Evolutionary conservation across 2,113 vertebrate genomes (phyloP).

Genomic region (Varanus salvator): DNA sequence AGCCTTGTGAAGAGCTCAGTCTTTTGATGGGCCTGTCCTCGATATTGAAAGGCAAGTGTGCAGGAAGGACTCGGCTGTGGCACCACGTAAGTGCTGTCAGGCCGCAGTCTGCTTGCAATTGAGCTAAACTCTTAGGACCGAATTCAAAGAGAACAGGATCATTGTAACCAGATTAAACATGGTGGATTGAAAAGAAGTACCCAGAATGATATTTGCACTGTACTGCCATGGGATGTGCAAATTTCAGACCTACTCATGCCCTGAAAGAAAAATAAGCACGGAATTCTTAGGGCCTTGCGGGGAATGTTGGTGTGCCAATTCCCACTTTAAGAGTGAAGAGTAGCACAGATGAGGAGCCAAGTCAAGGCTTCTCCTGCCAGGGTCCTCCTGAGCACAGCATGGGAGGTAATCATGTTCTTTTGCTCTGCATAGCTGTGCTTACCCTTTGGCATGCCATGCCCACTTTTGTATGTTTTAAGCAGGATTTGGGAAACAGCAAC

Average conservation of each 20-base stretch:
- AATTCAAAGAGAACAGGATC: conserved; percentile 46
- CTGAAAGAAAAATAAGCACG: neutral
- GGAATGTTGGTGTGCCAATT: neutral
- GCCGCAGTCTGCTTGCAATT: conserved; percentile 33
- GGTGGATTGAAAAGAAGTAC: conserved; percentile 44
- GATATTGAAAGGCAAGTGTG: conserved; percentile 47
- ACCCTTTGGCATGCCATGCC: neutral
- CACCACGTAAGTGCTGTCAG: conserved; percentile 18
- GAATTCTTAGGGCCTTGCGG: too few species aligned
- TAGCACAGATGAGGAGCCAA: neutral
- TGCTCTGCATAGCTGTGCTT: neutral
- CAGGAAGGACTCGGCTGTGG: conserved; percentile 36
- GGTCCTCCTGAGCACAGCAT: neutral
- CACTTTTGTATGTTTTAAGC: neutral
- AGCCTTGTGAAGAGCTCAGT: conserved; percentile 10
- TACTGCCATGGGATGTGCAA: neutral
- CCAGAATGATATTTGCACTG: conserved; percentile 18
- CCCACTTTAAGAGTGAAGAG: neutral
- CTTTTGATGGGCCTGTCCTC: conserved; percentile 48
- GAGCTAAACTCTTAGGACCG: conserved; percentile 39
- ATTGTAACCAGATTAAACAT: conserved; percentile 17
- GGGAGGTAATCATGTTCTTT: neutral
- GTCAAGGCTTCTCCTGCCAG: neutral
- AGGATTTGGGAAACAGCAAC: neutral
- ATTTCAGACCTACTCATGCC: neutral